Percentiles rank a stretch among this genome's conserved stretches.
Conservation (phyloP, 2,888 invertebrate genomes). For the Eupithecia inturbata region DNA sequence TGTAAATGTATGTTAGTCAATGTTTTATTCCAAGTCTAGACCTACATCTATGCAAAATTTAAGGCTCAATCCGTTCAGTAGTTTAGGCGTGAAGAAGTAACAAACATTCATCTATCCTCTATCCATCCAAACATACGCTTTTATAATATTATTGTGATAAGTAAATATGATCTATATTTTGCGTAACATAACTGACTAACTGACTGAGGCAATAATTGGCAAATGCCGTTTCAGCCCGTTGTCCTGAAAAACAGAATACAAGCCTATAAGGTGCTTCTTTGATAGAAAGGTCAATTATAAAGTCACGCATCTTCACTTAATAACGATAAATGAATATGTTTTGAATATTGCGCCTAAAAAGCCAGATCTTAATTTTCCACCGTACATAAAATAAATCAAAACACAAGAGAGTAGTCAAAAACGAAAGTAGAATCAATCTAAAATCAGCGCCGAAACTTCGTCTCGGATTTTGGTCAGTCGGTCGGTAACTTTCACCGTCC, state of each 20-base stretch:
- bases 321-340: background rate
- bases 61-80: no score
- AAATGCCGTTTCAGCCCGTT: no score
- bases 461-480: conserved; percentile 80
- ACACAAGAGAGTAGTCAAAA: conserved; percentile 81
- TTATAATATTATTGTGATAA: no score
- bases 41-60: no score
- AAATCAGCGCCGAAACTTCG: conserved; percentile 81
- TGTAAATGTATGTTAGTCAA: no score
- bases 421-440: conserved; percentile 83
- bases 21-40: no score
- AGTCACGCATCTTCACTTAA: background rate
- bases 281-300: background rate
- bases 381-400: conserved; percentile 64
- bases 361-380: conserved; percentile 39
- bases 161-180: no score
- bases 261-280: background rate
- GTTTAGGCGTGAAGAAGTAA: no score
- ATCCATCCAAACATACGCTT: no score
- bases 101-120: no score
- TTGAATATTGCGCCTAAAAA: background rate
- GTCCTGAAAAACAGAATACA: background rate
- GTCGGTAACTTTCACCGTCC: conserved; percentile 79
- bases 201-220: no score
- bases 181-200: no score